Conservation (phyloP, 2,888 invertebrate genomes). For the Himalopsyche kuldschensis region DNA sequence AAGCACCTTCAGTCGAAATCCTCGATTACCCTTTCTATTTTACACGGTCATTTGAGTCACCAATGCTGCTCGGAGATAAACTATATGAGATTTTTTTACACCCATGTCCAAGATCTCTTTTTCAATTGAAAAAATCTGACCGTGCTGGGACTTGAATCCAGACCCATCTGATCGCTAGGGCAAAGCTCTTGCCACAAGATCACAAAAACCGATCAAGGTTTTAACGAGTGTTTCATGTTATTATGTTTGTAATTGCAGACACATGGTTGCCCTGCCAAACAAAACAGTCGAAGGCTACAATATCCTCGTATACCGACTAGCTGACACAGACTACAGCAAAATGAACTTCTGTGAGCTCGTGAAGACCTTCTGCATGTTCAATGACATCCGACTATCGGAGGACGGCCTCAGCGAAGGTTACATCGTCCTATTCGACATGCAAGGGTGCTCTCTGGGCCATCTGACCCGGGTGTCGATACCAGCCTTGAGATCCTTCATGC, state of each 20-base stretch:
- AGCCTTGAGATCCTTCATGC: slow-evolving; percentile 65
- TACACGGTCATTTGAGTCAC: no score
- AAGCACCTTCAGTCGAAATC: no score
- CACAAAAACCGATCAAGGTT: no score
- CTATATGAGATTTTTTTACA: no score
- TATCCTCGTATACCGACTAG: slow-evolving; percentile 62
- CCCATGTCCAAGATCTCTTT: no score
- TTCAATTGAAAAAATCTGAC: no score
- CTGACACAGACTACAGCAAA: slow-evolving; percentile 65
- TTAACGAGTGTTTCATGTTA: no score
- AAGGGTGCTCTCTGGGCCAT: slow-evolving; percentile 67
- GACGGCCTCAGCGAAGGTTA: slow-evolving; percentile 62
- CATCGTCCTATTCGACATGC: slow-evolving; percentile 70
- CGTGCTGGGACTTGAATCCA: no score
- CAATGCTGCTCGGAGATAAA: no score
- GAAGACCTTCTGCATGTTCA: slow-evolving; percentile 68
- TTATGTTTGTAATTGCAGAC: slow-evolving; percentile 50
- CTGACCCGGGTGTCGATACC: slow-evolving; percentile 65
- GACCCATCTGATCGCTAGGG: no score
- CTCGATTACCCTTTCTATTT: no score
- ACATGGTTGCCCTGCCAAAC: slow-evolving; percentile 64
- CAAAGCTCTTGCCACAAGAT: no score
- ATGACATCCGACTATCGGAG: slow-evolving; percentile 66
- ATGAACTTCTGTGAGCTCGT: slow-evolving; percentile 66
- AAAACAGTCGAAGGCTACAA: slow-evolving; percentile 65